A percentile compares a stretch with the other conserved stretches of the same genome.
phyloP scores from a whole-genome alignment of 2,888 invertebrate genomes.

The Geotrupes spiniger region DNA sequence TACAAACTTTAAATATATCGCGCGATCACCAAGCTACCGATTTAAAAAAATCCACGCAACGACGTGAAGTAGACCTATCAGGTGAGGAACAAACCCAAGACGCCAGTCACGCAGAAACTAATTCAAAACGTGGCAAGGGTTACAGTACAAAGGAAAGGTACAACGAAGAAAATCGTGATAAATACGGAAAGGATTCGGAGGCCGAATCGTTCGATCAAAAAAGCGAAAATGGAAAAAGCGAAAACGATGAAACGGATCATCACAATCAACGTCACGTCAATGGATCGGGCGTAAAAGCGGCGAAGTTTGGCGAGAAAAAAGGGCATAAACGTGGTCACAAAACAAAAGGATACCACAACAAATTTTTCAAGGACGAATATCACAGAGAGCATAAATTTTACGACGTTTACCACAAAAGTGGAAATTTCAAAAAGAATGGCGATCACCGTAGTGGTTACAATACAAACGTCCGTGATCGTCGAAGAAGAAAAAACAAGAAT shows the following conservation, averaged over 20 bases:
- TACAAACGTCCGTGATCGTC: constrained; percentile 60
- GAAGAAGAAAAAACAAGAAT: constrained; percentile 57
- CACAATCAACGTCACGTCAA: constrained; percentile 66
- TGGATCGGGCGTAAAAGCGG: constrained; percentile 65
- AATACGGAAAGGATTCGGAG: too few species aligned
- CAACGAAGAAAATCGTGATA: too few species aligned
- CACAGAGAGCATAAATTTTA: constrained; percentile 77
- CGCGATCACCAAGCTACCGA: too few species aligned
- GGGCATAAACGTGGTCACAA: constrained; percentile 76
- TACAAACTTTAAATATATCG: too few species aligned
- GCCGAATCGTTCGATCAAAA: too few species aligned
- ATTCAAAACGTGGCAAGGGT: too few species aligned
- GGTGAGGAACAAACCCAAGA: too few species aligned
- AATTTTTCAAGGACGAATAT: constrained; percentile 75
- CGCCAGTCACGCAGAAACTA: too few species aligned
- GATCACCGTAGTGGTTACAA: constrained; percentile 65
- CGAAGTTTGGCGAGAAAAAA: constrained; percentile 70
- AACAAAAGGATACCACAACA: constrained; percentile 75
- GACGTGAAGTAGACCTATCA: too few species aligned
- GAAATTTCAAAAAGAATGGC: constrained; percentile 67
- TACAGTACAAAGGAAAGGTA: too few species aligned
- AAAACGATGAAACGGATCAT: constrained; percentile 63
- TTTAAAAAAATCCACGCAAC: too few species aligned
- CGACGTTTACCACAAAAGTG: constrained; percentile 70
- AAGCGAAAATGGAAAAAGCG: constrained; percentile 62